These are phyloP conservation scores for Norana najaformis DNA, from an alignment of 2,888 invertebrate genomes.

Conservation along the genomic window DNA sequence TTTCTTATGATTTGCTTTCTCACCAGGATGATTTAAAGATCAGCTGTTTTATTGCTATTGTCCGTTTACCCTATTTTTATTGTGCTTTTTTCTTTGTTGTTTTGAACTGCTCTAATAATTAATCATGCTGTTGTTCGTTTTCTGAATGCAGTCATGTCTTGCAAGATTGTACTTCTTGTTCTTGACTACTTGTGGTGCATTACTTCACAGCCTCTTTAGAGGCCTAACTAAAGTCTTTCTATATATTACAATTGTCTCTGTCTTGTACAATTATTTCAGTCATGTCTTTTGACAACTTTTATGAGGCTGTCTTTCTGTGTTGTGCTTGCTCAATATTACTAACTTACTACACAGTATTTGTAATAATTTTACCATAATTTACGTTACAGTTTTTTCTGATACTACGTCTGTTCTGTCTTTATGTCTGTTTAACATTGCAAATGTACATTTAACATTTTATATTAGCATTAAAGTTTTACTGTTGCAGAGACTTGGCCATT, in stretches of 20 bases:
- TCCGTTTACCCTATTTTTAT: not conserved
- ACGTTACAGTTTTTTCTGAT: not conserved
- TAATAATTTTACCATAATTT: not conserved
- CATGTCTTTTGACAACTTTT: not conserved
- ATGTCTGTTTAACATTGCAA: not conserved
- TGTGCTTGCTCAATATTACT: not conserved
- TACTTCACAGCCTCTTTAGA: not conserved
- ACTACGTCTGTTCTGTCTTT: not conserved
- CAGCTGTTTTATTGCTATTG: not conserved
- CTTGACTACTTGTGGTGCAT: not conserved
- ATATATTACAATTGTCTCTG: too few species aligned
- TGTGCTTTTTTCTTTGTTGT: too few species aligned
- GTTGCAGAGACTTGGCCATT: constrained; percentile 89
- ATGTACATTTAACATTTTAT: not conserved
- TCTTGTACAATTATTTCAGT: too few species aligned
- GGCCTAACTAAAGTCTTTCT: not conserved
- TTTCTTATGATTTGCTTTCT: too few species aligned
- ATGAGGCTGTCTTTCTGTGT: not conserved
- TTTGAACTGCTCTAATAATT: not conserved
- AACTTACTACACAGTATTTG: too few species aligned
- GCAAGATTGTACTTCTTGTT: too few species aligned
- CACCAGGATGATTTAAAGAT: not conserved
- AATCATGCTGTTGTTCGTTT: too few species aligned
- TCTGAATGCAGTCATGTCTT: too few species aligned
- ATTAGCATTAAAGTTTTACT: not conserved